Base-by-base conservation (phyloP, 2,113 vertebrate genomes). In the Ceyx melanurus region DNA sequence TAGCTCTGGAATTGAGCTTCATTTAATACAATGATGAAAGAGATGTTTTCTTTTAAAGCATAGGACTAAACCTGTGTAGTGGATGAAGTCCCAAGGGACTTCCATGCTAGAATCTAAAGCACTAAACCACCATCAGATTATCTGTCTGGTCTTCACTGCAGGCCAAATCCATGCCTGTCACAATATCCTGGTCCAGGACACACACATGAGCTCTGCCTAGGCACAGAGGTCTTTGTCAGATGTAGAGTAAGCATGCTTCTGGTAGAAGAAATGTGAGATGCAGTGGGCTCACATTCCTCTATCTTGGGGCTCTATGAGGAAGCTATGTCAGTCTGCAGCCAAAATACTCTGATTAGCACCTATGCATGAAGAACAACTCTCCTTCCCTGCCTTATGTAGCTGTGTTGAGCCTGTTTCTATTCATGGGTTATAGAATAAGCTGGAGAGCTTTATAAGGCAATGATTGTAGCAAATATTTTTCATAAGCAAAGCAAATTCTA, bases 331-430 rank as follows among this genome's bases (percentile, higher is more conserved):
- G 7, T 16, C 9, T 4, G 14, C n/a, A 2, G 14, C 43, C 22
- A 66, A 73, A 62, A 58, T 25, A 13, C 1, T 23, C 40, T 71
- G 33, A 29, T 43, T 78, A 35, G 20, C 28, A 54, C 37, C 42
- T 64, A 15, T 50, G 12, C 2, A 0, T 28, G n/a, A 82, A 56
- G 48, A 86, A 8, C 50, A 90, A 8, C 17, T n/a, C 10, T 67
- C 5, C 1, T 5, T 37, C 26, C 4, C 25, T 25, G 2, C 10
- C 13, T 81, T 26, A 33, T 1, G 0, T 0, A 1, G 37, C 28
- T 81, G 5, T 56, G 29, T 53, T 71, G 62, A 51, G 15, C 11
- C 18, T 86, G 13, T 11, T 60, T 82, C 45, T 8, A 16, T 62
- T 66, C 5, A 7, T 18, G 20, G 13, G 2, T 40, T 83, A 20